These are phyloP conservation scores for Bubalus kerabau DNA, from an alignment of 2,113 vertebrate genomes.

Conservation along the genomic window DNA sequence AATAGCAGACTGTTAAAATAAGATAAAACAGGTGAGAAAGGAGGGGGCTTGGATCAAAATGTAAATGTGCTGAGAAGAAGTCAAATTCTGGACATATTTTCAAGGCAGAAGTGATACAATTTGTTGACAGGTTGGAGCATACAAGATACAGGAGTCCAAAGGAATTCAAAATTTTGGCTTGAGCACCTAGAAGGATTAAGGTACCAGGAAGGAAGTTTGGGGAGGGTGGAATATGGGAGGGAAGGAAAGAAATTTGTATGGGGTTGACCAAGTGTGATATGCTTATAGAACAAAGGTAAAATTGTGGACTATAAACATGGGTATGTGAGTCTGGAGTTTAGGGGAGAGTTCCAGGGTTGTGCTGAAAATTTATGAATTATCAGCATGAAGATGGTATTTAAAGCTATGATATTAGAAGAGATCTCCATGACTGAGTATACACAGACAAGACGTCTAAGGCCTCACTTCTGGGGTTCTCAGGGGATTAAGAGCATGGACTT, in stretches of 20 bases:
- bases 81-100: background rate
- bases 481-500: background rate
- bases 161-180: background rate
- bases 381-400: background rate
- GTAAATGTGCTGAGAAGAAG: background rate
- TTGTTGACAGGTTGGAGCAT: background rate
- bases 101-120: background rate
- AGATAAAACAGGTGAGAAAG: background rate
- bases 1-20: background rate
- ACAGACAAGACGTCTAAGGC: background rate
- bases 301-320: background rate
- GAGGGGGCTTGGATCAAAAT: background rate
- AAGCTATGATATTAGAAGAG: background rate
- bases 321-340: background rate
- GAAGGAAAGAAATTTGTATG: background rate
- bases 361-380: background rate
- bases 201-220: background rate
- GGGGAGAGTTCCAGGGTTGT: background rate
- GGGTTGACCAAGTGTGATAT: background rate
- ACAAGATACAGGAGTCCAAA: background rate
- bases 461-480: background rate
- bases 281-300: background rate
- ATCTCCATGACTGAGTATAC: background rate
- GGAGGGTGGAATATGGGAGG: background rate
- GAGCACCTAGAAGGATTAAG: background rate